phyloP scores from a whole-genome alignment of 2,113 vertebrate species.

The Forbesichthys agassizii region DNA sequence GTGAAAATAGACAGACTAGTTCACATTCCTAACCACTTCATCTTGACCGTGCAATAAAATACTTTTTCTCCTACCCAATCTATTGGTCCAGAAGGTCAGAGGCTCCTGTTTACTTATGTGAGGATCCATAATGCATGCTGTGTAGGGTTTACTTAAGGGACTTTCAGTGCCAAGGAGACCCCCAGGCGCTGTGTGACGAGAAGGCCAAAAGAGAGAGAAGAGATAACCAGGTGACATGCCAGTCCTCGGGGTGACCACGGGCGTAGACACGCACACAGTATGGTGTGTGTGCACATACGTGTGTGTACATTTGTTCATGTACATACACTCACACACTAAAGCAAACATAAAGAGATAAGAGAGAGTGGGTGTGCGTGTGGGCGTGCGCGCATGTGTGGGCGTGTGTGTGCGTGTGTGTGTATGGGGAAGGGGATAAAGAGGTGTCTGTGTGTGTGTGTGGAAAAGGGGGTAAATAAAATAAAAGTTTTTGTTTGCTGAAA shows the following conservation, averaged over 20 bases:
- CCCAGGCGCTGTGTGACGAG: slow-evolving; percentile 34
- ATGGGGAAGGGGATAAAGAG: too few relatives aligned
- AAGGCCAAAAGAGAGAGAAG: slow-evolving; percentile 47
- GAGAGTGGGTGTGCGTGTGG: too few relatives aligned
- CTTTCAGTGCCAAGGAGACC: slow-evolving; percentile 48
- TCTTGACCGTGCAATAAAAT: slow-evolving; percentile 10
- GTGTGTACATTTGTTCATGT: background rate
- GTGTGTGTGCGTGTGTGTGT: too few relatives aligned
- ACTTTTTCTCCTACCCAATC: slow-evolving; percentile 22
- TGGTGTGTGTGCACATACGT: background rate
- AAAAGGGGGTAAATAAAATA: too few relatives aligned
- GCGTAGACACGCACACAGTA: background rate
- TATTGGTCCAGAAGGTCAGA: slow-evolving; percentile 55
- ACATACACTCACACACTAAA: background rate
- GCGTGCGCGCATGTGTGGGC: too few relatives aligned
- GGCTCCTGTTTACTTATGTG: slow-evolving; percentile 67
- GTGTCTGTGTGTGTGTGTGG: background rate
- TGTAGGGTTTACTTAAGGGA: slow-evolving; percentile 64
- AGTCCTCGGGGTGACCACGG: slow-evolving; percentile 34
- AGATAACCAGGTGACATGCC: slow-evolving; percentile 47
- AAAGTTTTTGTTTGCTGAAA: slow-evolving; percentile 12
- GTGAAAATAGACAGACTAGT: slow-evolving; percentile 7
- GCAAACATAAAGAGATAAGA: background rate
- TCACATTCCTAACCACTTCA: slow-evolving; percentile 3
- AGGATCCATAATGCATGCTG: slow-evolving; percentile 67